Evolutionary conservation across 2,797 vertebrate genomes (phyloP), one percentile per base, ranked within the genome.

Genomic region (Zalophus californianus): DNA sequence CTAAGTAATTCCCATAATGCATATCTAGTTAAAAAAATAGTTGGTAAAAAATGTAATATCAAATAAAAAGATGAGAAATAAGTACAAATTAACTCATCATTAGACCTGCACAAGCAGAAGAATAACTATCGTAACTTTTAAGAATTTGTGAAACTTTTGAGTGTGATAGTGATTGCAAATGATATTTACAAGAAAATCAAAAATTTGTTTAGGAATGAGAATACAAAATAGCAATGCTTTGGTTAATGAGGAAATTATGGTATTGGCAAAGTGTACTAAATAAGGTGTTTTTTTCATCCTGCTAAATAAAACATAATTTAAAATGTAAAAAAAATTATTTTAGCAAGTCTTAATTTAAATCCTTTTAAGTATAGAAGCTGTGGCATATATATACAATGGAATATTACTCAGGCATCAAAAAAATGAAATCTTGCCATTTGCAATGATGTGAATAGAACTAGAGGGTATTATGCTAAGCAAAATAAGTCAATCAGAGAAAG

Each of bases 271-370:
- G 38, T 66, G 0, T 78, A 78, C 38, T 72, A 64, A 80, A 92
- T 66, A 83, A 64, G 41, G 41, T 73, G 3, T 85, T 68, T 52
- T 91, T 80, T 41, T 41, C 23, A 25, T 48, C 38, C 58, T 82
- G 27, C 90, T 20, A 86, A 82, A 27, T 82, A 83, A 87, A 77
- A 38, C n/a, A 86, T 90, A 86, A 56, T 90, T 88, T 58, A 92
- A 91, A 13, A 18, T 68, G 50, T 35, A 2, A 11, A 18, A 88
- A 73, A 48, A 32, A 66, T 60, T 90, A 62, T 44, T 92, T 82
- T 82, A 86, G 7, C 50, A 68, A 83, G 0, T 87, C n/a, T 93
- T 84, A 52, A 93, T 48, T 84, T 35, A 79, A 93, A 93, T 72
- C 20, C 12, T 86, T 86, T 87, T 90, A 66, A 66, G 7, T 18